Conservation (phyloP, 2,888 invertebrate genomes). For the Dicycla oo region DNA sequence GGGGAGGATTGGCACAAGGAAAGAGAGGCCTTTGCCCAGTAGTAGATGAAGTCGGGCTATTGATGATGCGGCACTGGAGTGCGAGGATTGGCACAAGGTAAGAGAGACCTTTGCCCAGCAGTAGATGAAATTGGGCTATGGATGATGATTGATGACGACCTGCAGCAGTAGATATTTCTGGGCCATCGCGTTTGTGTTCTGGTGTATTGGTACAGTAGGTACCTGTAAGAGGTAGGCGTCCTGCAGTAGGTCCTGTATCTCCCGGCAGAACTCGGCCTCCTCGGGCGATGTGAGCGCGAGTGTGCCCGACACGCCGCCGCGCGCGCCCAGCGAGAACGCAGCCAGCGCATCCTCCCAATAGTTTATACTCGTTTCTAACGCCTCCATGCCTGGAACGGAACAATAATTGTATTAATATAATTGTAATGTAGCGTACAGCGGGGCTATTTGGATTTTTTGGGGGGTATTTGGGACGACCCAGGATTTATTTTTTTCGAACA, state of each 20-base stretch:
- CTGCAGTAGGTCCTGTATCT: conserved; percentile 95
- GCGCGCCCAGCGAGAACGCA: conserved; percentile 92
- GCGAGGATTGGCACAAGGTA: background rate
- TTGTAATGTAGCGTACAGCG: too few relatives aligned
- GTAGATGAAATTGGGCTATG: background rate
- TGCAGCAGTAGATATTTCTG: background rate
- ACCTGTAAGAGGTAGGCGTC: conserved; percentile 94
- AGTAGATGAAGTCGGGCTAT: background rate
- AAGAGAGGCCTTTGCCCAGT: too few relatives aligned
- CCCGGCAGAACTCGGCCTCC: conserved; percentile 96
- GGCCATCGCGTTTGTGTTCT: background rate
- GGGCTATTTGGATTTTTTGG: too few relatives aligned
- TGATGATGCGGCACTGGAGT: background rate
- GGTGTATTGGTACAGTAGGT: background rate
- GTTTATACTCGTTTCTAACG: conserved; percentile 96
- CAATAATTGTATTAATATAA: conserved; percentile 2
- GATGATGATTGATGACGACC: background rate
- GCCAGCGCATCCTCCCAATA: conserved; percentile 99
- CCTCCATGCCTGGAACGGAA: conserved; percentile 95
- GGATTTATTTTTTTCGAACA: too few relatives aligned
- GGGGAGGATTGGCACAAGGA: background rate
- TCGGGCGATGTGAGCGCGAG: conserved; percentile 94
- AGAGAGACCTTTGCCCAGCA: background rate
- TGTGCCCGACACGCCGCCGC: conserved; percentile 89
- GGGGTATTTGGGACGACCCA: too few relatives aligned